Percentiles rank a stretch among this genome's conserved stretches.
Conservation (phyloP, 2,113 vertebrate species). For the Pachycephala philippinensis region DNA sequence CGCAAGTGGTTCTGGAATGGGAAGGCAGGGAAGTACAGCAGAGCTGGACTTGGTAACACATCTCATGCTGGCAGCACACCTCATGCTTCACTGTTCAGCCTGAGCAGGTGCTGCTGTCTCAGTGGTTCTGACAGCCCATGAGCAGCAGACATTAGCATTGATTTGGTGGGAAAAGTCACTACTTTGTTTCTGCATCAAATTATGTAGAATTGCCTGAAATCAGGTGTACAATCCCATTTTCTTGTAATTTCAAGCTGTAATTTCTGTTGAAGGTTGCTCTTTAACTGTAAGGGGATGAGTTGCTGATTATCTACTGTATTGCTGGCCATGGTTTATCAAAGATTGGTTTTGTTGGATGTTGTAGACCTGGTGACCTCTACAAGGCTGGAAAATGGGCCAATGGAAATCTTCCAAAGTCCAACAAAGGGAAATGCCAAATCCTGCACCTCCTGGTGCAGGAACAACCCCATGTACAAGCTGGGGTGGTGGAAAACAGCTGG, state of each 20-base stretch:
- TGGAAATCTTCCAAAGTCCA: accelerated
- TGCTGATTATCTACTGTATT: background rate
- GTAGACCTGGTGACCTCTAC: background rate
- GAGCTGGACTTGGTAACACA: background rate
- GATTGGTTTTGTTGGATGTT: background rate
- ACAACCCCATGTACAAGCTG: background rate
- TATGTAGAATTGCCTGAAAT: background rate
- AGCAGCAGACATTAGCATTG: background rate
- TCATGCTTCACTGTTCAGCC: accelerated
- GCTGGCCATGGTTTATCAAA: background rate
- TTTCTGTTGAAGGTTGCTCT: background rate
- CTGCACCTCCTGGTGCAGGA: background rate
- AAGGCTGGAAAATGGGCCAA: background rate
- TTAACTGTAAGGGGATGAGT: background rate
- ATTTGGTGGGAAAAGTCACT: background rate
- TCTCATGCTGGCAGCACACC: background rate
- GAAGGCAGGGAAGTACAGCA: background rate
- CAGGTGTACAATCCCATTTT: background rate
- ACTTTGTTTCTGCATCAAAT: background rate
- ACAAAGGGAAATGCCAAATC: background rate
- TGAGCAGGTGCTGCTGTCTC: background rate
- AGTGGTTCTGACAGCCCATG: background rate
- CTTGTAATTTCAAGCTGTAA: background rate
- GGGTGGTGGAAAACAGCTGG: background rate
- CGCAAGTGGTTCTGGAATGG: background rate